Conservation (phyloP, 2,113 vertebrate species). For the Campylomormyrus tamandua region DNA sequence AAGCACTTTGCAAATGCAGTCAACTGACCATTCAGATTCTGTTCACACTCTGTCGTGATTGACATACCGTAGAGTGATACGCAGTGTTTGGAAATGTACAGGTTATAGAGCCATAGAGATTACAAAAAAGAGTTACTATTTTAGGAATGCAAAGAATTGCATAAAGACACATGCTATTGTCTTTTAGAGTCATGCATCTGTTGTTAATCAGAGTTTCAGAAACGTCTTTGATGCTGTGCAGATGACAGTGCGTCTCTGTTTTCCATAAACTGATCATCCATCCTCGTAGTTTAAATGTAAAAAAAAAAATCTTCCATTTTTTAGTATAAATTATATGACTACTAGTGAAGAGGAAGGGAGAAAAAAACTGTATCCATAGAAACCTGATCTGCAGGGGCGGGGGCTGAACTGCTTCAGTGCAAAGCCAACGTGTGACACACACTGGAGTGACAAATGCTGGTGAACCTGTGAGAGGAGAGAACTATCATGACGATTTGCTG, state of each 20-base stretch:
- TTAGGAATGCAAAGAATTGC: neutral
- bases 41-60: neutral
- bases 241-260: neutral
- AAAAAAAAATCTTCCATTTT: conserved; percentile 27
- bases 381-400: conserved; percentile 49
- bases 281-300: neutral
- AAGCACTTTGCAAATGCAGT: neutral
- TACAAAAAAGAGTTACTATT: neutral
- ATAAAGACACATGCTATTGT: neutral
- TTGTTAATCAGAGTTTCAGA: neutral
- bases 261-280: neutral
- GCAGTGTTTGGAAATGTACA: too few relatives aligned
- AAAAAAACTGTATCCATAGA: conserved; percentile 44
- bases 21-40: neutral
- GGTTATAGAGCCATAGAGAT: neutral
- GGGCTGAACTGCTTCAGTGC: conserved; percentile 38
- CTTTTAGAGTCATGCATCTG: neutral
- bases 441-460: conserved; percentile 5
- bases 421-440: conserved; percentile 34
- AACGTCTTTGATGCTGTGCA: neutral
- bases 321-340: conserved; percentile 45
- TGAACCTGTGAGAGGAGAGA: conserved; percentile 30
- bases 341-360: conserved; percentile 29
- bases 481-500: neutral
- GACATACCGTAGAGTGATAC: neutral